phyloP scores from a whole-genome alignment of 2,888 invertebrate species.

The Ormyrus thymus region DNA sequence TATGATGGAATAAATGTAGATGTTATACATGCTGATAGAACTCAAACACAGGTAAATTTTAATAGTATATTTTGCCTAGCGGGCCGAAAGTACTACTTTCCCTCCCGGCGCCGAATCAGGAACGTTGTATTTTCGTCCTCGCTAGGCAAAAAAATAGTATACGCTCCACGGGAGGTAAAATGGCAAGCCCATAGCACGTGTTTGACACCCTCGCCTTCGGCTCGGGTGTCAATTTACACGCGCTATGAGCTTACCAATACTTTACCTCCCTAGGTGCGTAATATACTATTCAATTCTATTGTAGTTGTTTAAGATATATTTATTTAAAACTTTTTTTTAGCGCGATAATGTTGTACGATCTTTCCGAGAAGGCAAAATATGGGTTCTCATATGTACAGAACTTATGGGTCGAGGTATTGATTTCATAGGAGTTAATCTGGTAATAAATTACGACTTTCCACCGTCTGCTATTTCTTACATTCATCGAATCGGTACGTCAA shows the following conservation, averaged over 20 bases:
- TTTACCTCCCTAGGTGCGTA: too few species aligned
- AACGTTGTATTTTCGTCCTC: too few species aligned
- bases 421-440: conserved; percentile 96
- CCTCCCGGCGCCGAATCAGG: too few species aligned
- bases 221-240: too few species aligned
- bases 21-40: conserved; percentile 93
- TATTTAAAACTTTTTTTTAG: conserved; percentile 75
- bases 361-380: conserved; percentile 94
- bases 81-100: too few species aligned
- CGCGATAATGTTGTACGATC: conserved; percentile 93
- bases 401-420: conserved; percentile 97
- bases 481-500: conserved; percentile 83
- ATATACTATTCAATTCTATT: conserved; percentile 28
- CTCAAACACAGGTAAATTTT: conserved; percentile 84
- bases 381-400: conserved; percentile 98
- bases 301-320: conserved; percentile 29
- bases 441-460: conserved; percentile 98
- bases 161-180: too few species aligned
- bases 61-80: too few species aligned
- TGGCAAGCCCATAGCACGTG: too few species aligned
- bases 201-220: too few species aligned
- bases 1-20: conserved; percentile 96
- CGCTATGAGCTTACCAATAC: too few species aligned
- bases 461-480: conserved; percentile 92
- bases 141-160: too few species aligned